phyloP scores from a whole-genome alignment of 2,888 invertebrate species.

The Drosophila flavopinicola region DNA sequence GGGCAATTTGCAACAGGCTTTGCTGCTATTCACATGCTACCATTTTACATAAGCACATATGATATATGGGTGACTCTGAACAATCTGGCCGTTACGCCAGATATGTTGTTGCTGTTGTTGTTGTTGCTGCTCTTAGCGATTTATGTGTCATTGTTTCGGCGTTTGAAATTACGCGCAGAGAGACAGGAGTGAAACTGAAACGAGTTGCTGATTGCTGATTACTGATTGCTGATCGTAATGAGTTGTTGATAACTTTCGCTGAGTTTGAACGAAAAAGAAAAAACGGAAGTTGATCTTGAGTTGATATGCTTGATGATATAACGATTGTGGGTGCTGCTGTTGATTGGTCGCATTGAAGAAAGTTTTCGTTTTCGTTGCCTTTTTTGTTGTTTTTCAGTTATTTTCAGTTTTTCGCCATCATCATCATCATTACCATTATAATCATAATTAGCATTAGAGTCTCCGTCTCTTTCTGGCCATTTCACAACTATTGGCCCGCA shows the following conservation, averaged over 20 bases:
- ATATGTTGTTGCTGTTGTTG: constrained; percentile 41
- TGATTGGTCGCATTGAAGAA: constrained; percentile 51
- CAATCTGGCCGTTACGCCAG: constrained; percentile 62
- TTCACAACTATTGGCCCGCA: constrained; percentile 30
- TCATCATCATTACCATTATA: constrained; percentile 37
- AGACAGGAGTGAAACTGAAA: constrained; percentile 37
- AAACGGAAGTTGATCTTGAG: constrained; percentile 52
- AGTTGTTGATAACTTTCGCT: constrained; percentile 72
- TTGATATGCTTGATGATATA: constrained; percentile 62
- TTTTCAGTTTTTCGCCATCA: constrained; percentile 25
- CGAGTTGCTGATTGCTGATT: constrained; percentile 35
- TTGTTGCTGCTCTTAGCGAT: constrained; percentile 37
- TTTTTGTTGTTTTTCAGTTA: no score
- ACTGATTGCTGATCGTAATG: constrained; percentile 54
- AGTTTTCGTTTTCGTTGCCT: constrained; percentile 38
- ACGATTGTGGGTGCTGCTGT: constrained; percentile 60
- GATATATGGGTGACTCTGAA: constrained; percentile 48
- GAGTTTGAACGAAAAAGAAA: background rate
- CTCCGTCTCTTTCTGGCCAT: background rate
- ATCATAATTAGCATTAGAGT: constrained; percentile 44
- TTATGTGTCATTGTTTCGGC: constrained; percentile 74
- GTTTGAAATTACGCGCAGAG: constrained; percentile 61
- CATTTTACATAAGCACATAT: constrained; percentile 20
- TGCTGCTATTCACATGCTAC: constrained; percentile 53
- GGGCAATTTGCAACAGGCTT: constrained; percentile 57